Base-by-base conservation (phyloP, 2,888 invertebrate species). In the Scaptomyza flava region DNA sequence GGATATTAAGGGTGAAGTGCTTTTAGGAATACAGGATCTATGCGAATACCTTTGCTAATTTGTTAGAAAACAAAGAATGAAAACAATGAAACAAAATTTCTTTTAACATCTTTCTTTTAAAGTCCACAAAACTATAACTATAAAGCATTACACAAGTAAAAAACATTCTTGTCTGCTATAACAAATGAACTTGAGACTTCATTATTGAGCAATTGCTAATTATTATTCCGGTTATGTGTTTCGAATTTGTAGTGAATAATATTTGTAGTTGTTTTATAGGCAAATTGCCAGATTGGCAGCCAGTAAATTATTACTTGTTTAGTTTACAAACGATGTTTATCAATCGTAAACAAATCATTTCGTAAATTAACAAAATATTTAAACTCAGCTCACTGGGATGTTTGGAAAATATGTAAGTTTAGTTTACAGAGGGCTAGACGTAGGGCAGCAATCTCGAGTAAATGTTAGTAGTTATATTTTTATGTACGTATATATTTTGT, bases 231-330 rank as follows among this genome's bases (percentile, higher is more conserved):
- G 45, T 52, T 64, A 46, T 7, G 17, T 43, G n/a, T 48, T 27
- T 11, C n/a, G 14, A 9, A 5, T 48, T 20, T 30, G 3, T 42
- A 41, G 17, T 14, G 12, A 41, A 34, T 9, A 47, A 3, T 47
- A 48, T 31, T 30, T 8, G 8, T 17, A 14, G n/a, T 41, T 17
- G 33, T n/a, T 3, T 3, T 2, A 33, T 43, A 45, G 58, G 46
- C 73, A 46, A 72, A n/a, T 8, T 48, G 68, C 43, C 70, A 66
- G 50, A 3, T 12, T 36, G 50, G 11, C 45, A 36, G 20, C 17
- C 12, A 34, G 7, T 20, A 14, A 38, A 56, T 14, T 33, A 31
- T 12, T 51, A 14, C 27, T 5, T 52, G 52, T 46, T 64, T 50
- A 41, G 27, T n/a, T 3, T 9, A 27, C 11, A n/a, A 41, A 41